Conservation (phyloP, 2,888 invertebrate genomes). For the Volucella zonaria region DNA sequence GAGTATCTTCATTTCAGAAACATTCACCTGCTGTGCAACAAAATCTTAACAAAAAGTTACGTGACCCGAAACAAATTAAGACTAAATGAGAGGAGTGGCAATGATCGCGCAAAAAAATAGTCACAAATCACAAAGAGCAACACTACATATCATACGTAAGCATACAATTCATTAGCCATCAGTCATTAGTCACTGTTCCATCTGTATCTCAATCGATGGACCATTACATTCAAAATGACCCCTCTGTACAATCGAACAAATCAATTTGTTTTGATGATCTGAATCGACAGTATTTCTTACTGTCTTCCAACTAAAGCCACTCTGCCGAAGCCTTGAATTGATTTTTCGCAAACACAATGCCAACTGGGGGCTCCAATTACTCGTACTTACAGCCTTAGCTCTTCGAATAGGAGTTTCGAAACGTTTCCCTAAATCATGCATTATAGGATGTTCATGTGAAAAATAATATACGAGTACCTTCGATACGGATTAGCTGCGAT, state of each 20-base stretch:
- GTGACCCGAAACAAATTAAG: too few species aligned
- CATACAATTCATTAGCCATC: slow-evolving; percentile 8
- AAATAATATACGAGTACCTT: background rate
- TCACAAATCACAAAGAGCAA: slow-evolving; percentile 7
- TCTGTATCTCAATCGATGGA: too few species aligned
- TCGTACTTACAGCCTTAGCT: too few species aligned
- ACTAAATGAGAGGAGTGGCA: background rate
- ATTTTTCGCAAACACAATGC: background rate
- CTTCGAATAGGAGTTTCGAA: too few species aligned
- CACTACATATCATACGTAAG: slow-evolving; percentile 2
- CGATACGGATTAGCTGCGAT: slow-evolving; percentile 7
- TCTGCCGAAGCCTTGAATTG: slow-evolving; percentile 10
- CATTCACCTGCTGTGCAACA: background rate
- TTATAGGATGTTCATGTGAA: background rate
- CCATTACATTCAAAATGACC: too few species aligned
- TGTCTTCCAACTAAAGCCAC: background rate
- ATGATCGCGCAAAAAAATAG: slow-evolving; percentile 4
- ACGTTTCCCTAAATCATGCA: too few species aligned
- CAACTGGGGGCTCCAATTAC: too few species aligned
- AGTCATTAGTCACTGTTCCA: background rate
- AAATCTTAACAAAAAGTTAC: background rate
- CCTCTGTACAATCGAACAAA: background rate
- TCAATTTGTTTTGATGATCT: slow-evolving; percentile 13
- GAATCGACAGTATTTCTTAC: slow-evolving; percentile 5
- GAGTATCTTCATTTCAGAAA: background rate